A percentile compares a stretch with the other conserved stretches of the same genome.
These are phyloP conservation scores for Isichthys henryi DNA, from an alignment of 2,113 vertebrate species.

Conservation along the genomic window DNA sequence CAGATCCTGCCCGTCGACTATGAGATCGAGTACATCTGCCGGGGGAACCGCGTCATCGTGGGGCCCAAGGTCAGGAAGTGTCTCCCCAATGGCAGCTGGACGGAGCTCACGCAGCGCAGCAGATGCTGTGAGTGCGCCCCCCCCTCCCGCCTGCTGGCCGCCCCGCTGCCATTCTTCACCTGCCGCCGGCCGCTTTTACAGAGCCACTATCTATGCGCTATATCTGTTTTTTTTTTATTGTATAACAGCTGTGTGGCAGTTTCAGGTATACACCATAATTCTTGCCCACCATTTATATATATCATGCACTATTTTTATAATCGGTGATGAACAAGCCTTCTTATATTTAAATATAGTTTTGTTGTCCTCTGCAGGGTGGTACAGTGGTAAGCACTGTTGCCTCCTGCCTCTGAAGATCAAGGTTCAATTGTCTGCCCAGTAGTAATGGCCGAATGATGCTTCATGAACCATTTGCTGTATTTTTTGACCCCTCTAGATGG, in stretches of 20 bases:
- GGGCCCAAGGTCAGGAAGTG: conserved; percentile 93
- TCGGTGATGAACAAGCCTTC: not conserved
- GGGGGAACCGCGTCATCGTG: conserved; percentile 77
- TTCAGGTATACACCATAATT: not conserved
- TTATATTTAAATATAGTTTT: not conserved
- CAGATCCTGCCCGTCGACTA: conserved; percentile 85
- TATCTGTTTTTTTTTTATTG: not conserved
- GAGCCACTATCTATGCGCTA: not conserved
- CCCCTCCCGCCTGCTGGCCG: not conserved
- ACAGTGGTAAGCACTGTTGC: not conserved
- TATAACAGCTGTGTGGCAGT: not conserved
- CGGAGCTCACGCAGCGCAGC: conserved; percentile 74
- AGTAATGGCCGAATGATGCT: no score
- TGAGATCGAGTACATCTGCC: conserved; percentile 91
- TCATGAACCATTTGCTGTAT: no score
- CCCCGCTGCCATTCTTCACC: not conserved
- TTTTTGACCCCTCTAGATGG: no score
- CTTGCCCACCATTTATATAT: not conserved
- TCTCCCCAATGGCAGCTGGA: conserved; percentile 82
- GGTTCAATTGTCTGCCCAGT: not conserved
- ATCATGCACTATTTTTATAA: not conserved
- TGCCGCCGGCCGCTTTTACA: not conserved
- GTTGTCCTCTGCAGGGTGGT: not conserved
- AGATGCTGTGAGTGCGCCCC: conserved; percentile 72
- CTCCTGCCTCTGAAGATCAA: not conserved